A percentile compares a stretch with the other conserved stretches of the same genome.
phyloP scores from a whole-genome alignment of 2,113 vertebrate genomes.

The Cinclus cinclus region DNA sequence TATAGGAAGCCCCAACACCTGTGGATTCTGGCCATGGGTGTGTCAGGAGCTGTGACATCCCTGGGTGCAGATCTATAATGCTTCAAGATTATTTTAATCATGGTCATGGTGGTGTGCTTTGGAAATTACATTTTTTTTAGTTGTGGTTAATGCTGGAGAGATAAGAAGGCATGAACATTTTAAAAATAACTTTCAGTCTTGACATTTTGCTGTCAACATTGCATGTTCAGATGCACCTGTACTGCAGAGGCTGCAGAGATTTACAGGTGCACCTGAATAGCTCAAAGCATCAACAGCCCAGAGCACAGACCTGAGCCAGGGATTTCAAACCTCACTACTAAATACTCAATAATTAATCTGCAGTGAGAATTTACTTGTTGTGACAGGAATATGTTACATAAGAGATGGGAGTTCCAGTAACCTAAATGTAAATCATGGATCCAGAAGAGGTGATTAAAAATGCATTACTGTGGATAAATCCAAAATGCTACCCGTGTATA shows the following conservation, averaged over 20 bases:
- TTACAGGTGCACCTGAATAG: neutral
- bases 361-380: neutral
- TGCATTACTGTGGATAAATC: neutral
- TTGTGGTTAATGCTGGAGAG: neutral
- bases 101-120: neutral
- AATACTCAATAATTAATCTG: constrained; percentile 16
- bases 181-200: neutral
- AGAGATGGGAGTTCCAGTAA: neutral
- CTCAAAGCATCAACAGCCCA: neutral
- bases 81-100: neutral
- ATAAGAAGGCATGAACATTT: neutral
- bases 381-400: neutral
- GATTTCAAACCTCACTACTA: neutral
- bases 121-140: neutral
- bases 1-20: neutral
- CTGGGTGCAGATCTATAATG: neutral
- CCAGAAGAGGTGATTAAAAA: neutral
- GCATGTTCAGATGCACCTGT: neutral
- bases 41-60: neutral
- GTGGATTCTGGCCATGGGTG: accelerated
- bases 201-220: neutral
- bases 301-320: neutral
- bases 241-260: neutral
- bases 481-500: neutral
- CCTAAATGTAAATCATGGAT: neutral